Percentiles rank a stretch among this genome's conserved stretches.
These are phyloP conservation scores for Oxytorus armatus DNA, from an alignment of 2,888 invertebrate species.

Conservation along the genomic window DNA sequence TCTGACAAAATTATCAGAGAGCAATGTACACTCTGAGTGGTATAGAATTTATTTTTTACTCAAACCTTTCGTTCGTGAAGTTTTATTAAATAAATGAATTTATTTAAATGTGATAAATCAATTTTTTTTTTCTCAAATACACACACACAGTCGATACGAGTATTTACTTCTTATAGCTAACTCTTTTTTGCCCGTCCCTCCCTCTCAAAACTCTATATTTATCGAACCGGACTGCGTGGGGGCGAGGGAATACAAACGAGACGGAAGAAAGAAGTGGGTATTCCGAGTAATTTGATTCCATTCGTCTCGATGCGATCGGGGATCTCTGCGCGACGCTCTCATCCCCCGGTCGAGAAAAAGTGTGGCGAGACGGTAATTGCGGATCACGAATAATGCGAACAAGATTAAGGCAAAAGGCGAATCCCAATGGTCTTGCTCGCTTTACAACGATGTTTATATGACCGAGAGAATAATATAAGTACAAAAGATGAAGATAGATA, in stretches of 20 bases:
- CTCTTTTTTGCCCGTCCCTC: not conserved
- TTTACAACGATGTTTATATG: not conserved
- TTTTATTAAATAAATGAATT: no score
- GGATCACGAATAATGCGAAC: slow-evolving; percentile 22
- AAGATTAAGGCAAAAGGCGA: slow-evolving; percentile 27
- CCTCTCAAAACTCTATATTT: slow-evolving; percentile 17
- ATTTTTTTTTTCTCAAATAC: not conserved
- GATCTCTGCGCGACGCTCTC: not conserved
- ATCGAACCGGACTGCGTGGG: slow-evolving; percentile 17
- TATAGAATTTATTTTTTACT: no score
- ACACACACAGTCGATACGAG: no score
- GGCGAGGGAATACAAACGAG: slow-evolving; percentile 11
- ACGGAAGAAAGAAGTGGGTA: slow-evolving; percentile 42
- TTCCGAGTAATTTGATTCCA: slow-evolving; percentile 56
- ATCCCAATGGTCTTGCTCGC: slow-evolving; percentile 4
- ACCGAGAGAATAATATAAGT: slow-evolving; percentile 33
- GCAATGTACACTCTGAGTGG: no score
- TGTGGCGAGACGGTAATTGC: slow-evolving; percentile 66
- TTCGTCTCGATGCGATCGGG: slow-evolving; percentile 36
- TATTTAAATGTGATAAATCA: not conserved
- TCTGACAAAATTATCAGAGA: no score
- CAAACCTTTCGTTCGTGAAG: no score
- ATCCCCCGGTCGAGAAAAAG: slow-evolving; percentile 53
- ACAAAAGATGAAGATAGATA: not conserved
- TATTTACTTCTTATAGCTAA: no score